Conservation (phyloP, 2,888 invertebrate genomes). For the Biston betularia region DNA sequence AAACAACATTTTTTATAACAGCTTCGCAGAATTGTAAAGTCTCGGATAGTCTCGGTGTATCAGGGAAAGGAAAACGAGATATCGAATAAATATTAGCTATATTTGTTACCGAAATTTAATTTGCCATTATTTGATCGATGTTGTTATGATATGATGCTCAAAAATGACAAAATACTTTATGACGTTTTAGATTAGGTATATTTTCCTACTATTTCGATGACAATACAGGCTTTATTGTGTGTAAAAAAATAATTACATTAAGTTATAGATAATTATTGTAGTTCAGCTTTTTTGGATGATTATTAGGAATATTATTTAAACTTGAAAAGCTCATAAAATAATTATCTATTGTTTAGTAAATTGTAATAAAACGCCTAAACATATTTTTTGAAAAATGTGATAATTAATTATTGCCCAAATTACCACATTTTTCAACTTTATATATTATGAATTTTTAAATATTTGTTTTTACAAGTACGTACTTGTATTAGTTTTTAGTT, state of each 20-base stretch:
- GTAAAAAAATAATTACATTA: slow-evolving; percentile 3
- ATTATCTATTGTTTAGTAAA: not conserved
- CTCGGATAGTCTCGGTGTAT: too few relatives aligned
- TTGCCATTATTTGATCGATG: slow-evolving; percentile 4
- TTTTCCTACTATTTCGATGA: slow-evolving; percentile 14
- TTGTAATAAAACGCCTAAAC: slow-evolving; percentile 25
- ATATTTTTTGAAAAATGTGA: slow-evolving; percentile 43
- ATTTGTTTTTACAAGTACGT: slow-evolving; percentile 27
- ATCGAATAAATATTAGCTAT: slow-evolving; percentile 3
- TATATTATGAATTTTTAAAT: slow-evolving; percentile 8
- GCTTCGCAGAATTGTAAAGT: too few relatives aligned
- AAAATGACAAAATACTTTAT: slow-evolving; percentile 3
- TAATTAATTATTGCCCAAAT: slow-evolving; percentile 52
- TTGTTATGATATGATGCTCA: slow-evolving; percentile 12
- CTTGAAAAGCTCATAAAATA: slow-evolving; percentile 9
- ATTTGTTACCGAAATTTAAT: not conserved
- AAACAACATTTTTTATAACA: too few relatives aligned
- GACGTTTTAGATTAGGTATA: slow-evolving; percentile 8
- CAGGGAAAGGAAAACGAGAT: not conserved
- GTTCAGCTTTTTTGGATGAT: not conserved
- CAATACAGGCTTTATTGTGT: slow-evolving; percentile 8
- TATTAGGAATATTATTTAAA: not conserved
- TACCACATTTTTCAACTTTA: slow-evolving; percentile 47
- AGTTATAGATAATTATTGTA: not conserved
- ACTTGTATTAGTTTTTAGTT: slow-evolving; percentile 42